phyloP scores from a whole-genome alignment of 2,888 invertebrate genomes.

The Sphaerophoria taeniata region DNA sequence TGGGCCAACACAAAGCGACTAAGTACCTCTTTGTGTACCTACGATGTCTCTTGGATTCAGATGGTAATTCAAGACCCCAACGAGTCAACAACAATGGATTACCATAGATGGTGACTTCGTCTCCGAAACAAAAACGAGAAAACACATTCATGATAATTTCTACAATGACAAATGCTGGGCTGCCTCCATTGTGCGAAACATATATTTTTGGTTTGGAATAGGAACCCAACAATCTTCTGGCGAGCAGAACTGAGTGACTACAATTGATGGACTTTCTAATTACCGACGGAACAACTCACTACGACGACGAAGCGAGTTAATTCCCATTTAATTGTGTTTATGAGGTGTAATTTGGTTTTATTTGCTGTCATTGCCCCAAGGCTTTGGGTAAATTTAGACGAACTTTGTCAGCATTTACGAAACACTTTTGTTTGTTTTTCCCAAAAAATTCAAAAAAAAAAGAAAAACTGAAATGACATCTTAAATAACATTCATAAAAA shows the following conservation, averaged over 20 bases:
- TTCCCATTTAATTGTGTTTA: conserved; percentile 53
- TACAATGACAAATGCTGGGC: conserved; percentile 25
- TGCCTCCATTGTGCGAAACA: not conserved
- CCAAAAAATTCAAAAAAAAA: conserved; percentile 16
- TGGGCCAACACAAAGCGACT: conserved; percentile 65
- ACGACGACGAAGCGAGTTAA: conserved; percentile 28
- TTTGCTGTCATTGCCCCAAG: conserved; percentile 18
- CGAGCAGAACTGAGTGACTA: not conserved
- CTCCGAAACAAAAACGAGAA: not conserved
- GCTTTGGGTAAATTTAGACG: conserved; percentile 7
- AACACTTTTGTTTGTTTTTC: conserved; percentile 1
- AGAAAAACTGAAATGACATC: not conserved
- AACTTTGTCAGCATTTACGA: conserved; percentile 10
- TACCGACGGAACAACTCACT: conserved; percentile 5
- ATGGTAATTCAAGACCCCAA: conserved; percentile 55
- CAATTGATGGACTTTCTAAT: conserved; percentile 54
- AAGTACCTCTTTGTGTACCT: conserved; percentile 53
- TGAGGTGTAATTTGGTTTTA: conserved; percentile 44
- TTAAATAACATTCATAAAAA: conserved; percentile 21
- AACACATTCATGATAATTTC: conserved; percentile 23
- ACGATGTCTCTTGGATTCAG: conserved; percentile 21
- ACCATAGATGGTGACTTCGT: conserved; percentile 10
- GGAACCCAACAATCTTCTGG: conserved; percentile 22
- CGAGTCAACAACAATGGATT: conserved; percentile 41
- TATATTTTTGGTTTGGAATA: conserved; percentile 4